These are phyloP conservation scores for Hemibagrus wyckioides DNA, from an alignment of 2,113 vertebrate species.

Conservation along the genomic window DNA sequence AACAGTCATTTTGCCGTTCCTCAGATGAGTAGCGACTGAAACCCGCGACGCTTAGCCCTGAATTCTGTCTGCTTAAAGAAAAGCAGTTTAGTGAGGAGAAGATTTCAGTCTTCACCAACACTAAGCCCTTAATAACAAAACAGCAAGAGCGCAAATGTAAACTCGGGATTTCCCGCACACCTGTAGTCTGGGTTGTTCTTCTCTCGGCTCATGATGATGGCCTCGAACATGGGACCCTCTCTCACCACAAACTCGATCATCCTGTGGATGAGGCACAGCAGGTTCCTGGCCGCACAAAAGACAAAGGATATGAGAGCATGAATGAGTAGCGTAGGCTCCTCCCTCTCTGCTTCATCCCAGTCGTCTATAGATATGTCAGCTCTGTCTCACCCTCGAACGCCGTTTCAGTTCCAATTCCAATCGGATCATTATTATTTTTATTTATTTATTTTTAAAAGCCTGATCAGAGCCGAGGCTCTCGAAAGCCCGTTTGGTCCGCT, in stretches of 20 bases:
- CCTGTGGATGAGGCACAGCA: conserved; percentile 79
- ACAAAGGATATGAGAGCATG: conserved; percentile 55
- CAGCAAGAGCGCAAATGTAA: background rate
- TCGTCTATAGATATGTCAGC: conserved; percentile 37
- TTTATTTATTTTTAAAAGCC: too few species aligned
- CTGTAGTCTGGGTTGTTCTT: conserved; percentile 78
- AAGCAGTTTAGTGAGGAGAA: background rate
- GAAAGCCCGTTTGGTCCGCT: background rate
- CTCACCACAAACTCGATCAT: conserved; percentile 85
- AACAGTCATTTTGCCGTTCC: background rate
- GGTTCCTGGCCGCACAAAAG: conserved; percentile 68
- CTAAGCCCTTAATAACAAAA: background rate
- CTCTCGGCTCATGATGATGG: conserved; percentile 80
- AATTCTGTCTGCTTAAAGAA: background rate
- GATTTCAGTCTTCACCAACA: background rate
- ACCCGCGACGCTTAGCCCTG: background rate
- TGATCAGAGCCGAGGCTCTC: background rate
- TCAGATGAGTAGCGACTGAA: background rate
- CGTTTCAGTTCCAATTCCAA: background rate
- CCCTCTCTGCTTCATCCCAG: background rate
- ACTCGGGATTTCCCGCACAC: too few species aligned
- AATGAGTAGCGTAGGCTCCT: conserved; percentile 35
- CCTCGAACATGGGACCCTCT: conserved; percentile 81
- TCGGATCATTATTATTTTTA: too few species aligned
- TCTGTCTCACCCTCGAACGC: conserved; percentile 24